phyloP scores from a whole-genome alignment of 2,888 invertebrate genomes.

The Schrankia costaestrigalis region DNA sequence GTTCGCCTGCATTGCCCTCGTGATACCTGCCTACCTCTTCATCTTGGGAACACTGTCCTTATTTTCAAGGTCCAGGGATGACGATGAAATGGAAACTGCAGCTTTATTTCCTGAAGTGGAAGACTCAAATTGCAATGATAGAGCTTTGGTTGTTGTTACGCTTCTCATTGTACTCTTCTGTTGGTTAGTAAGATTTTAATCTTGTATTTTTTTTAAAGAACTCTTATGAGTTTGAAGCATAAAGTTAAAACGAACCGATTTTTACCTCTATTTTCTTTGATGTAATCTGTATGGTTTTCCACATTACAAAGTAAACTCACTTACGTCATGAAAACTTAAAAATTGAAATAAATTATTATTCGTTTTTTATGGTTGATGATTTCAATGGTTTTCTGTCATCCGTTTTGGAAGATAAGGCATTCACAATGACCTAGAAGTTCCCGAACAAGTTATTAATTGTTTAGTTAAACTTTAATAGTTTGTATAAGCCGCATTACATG shows the following conservation, averaged over 20 bases:
- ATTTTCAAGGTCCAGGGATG: slow-evolving; percentile 56
- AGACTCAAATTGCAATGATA: slow-evolving; percentile 63
- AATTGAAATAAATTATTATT: too few relatives aligned
- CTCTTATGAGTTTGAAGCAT: slow-evolving; percentile 7
- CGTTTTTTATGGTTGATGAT: too few relatives aligned
- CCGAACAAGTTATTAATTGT: too few relatives aligned
- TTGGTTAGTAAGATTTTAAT: slow-evolving; percentile 57
- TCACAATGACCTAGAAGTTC: too few relatives aligned
- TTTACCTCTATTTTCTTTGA: too few relatives aligned
- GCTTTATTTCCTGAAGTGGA: slow-evolving; percentile 61
- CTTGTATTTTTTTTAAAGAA: slow-evolving; percentile 20
- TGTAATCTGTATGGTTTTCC: too few relatives aligned
- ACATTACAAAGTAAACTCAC: too few relatives aligned
- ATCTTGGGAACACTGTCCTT: slow-evolving; percentile 79
- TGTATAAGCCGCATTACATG: too few relatives aligned
- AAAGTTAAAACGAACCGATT: slow-evolving; percentile 7
- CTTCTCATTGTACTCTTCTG: slow-evolving; percentile 64
- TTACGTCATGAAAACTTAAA: too few relatives aligned
- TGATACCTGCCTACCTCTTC: slow-evolving; percentile 80
- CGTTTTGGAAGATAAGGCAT: too few relatives aligned
- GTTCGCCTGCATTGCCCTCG: slow-evolving; percentile 82
- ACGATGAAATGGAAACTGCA: slow-evolving; percentile 66
- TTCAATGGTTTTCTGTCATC: too few relatives aligned
- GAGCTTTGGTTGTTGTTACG: slow-evolving; percentile 57
- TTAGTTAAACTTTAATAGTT: too few relatives aligned